Conservation (phyloP, 1,140 invertebrate species). For the Hyles vespertilio region DNA sequence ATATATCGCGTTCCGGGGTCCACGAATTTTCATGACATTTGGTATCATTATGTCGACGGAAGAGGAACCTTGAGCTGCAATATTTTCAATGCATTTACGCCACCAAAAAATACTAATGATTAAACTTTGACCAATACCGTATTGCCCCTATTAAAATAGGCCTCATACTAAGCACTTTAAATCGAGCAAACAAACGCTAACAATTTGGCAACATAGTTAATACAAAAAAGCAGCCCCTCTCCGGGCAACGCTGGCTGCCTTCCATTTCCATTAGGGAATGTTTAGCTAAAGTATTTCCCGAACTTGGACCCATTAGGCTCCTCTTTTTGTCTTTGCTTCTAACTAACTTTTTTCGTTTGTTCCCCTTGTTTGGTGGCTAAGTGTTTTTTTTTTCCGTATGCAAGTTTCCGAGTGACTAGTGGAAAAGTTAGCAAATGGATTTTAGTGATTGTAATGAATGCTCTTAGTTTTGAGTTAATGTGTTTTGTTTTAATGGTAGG, state of each 20-base stretch:
- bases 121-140: no score
- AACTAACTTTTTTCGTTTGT: conserved; percentile 57
- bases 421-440: conserved; percentile 23
- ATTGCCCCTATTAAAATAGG: no score
- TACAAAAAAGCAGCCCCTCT: conserved; percentile 55
- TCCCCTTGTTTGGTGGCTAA: conserved; percentile 37
- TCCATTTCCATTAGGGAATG: conserved; percentile 73
- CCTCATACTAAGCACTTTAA: background rate
- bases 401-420: conserved; percentile 23
- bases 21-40: no score
- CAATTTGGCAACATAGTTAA: conserved; percentile 51
- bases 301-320: conserved; percentile 63
- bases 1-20: no score
- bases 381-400: conserved; percentile 41
- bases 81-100: no score
- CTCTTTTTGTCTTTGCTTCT: conserved; percentile 64
- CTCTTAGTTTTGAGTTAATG: background rate
- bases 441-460: background rate
- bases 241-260: conserved; percentile 51
- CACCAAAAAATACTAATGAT: no score
- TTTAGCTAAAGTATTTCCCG: conserved; percentile 70
- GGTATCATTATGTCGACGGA: no score
- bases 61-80: no score
- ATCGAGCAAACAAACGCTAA: conserved; percentile 12
- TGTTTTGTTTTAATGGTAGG: background rate